Conservation (phyloP, 2,888 invertebrate species). For the Synanthedon formicaeformis region DNA sequence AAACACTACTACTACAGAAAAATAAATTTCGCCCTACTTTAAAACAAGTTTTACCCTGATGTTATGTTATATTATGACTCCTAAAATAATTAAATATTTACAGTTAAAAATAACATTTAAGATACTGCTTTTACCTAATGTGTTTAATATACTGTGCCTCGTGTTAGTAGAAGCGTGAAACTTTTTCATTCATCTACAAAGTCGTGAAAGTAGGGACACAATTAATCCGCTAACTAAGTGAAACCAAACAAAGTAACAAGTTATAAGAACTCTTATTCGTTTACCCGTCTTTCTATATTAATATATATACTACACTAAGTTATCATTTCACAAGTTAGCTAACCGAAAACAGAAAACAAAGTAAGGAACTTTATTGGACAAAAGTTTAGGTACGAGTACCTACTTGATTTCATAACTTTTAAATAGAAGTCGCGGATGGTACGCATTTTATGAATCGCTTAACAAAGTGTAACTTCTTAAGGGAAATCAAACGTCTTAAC, state of each 20-base stretch:
- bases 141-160: no score
- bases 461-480: conserved; percentile 20
- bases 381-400: neutral
- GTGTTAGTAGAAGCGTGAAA: neutral
- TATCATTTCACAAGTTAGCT: neutral
- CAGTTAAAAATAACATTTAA: no score
- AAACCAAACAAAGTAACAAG: neutral
- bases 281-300: neutral
- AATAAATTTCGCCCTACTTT: no score
- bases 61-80: no score
- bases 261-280: neutral
- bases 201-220: neutral
- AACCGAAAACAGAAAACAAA: neutral
- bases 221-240: neutral
- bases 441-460: conserved; percentile 17
- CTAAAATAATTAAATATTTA: no score
- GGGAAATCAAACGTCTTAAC: conserved; percentile 6
- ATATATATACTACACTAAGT: neutral
- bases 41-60: no score
- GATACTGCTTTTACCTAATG: no score
- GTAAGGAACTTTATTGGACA: neutral
- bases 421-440: neutral
- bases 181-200: neutral
- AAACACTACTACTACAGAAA: no score
- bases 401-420: neutral